phyloP scores from a whole-genome alignment of 2,888 invertebrate species.

The Papilio gigon region DNA sequence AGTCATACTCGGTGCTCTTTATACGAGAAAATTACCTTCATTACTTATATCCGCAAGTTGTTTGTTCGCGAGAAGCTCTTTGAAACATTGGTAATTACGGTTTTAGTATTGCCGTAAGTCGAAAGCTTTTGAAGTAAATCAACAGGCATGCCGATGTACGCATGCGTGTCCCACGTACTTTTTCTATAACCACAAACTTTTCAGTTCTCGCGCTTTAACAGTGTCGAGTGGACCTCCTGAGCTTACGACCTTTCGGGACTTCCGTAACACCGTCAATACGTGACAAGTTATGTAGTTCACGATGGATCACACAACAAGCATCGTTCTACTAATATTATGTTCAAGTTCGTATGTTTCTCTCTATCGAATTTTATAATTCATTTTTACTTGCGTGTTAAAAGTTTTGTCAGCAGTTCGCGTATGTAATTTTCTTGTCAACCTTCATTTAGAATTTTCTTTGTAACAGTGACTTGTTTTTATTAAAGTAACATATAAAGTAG shows the following conservation, averaged over 20 bases:
- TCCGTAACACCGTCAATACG: conserved; percentile 16
- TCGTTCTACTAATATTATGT: conserved; percentile 67
- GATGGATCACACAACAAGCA: conserved; percentile 66
- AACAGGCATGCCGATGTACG: conserved; percentile 47
- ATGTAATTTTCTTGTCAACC: conserved; percentile 66
- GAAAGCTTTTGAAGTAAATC: conserved; percentile 47
- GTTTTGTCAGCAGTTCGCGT: conserved; percentile 54
- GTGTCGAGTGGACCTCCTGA: conserved; percentile 45
- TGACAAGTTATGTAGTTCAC: conserved; percentile 42
- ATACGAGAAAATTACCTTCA: conserved; percentile 19
- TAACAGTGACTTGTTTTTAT: conserved; percentile 46
- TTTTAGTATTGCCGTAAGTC: conserved; percentile 40
- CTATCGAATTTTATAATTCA: conserved; percentile 48
- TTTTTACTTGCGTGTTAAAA: conserved; percentile 60
- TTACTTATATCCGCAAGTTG: conserved; percentile 14
- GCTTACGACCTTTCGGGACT: conserved; percentile 31
- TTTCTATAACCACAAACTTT: conserved; percentile 44
- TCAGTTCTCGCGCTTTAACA: conserved; percentile 48
- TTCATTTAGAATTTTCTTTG: conserved; percentile 51
- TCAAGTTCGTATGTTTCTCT: conserved; percentile 64
- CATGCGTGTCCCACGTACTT: conserved; percentile 46
- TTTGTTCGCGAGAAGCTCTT: conserved; percentile 33
- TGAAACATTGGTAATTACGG: conserved; percentile 34
- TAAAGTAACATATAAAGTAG: conserved; percentile 30
- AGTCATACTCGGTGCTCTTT: neutral